A percentile compares a stretch with the other conserved stretches of the same genome.
These are phyloP conservation scores for Garrulus glandarius DNA, from an alignment of 2,797 vertebrate genomes.

Conservation along the genomic window DNA sequence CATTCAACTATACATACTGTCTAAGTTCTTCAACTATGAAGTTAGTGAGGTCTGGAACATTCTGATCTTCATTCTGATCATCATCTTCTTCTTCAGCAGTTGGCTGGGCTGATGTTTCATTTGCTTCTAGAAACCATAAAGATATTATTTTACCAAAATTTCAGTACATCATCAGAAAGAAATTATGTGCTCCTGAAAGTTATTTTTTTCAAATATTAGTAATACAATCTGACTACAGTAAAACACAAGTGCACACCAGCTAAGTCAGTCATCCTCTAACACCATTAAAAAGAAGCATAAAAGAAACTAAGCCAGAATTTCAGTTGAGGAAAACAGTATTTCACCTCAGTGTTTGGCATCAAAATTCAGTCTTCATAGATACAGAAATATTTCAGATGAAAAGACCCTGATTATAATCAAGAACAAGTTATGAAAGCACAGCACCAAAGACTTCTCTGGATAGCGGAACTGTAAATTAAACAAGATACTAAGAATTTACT, in stretches of 20 bases:
- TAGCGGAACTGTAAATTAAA: neutral
- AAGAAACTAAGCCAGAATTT: neutral
- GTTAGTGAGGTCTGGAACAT: conserved; percentile 89
- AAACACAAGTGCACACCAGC: neutral
- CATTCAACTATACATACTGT: conserved; percentile 80
- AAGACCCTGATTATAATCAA: neutral
- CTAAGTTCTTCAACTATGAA: conserved; percentile 91
- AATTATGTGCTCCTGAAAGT: neutral
- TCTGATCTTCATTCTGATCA: conserved; percentile 85
- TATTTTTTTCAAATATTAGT: neutral
- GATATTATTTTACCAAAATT: neutral
- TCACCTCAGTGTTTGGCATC: neutral
- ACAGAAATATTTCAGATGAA: neutral
- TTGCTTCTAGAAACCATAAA: conserved; percentile 67
- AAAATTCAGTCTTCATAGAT: neutral
- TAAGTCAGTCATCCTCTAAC: neutral
- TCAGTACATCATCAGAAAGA: neutral
- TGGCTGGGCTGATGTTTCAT: conserved; percentile 65
- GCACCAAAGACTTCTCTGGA: neutral
- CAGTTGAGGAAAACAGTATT: neutral
- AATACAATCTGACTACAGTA: neutral
- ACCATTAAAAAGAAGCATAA: neutral
- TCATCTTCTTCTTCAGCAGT: conserved; percentile 80
- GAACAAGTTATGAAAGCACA: neutral
- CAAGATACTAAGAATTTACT: neutral